Percentiles rank a stretch among this genome's conserved stretches.
Conservation (phyloP, 2,113 vertebrate genomes). For the Cygnus atratus region DNA sequence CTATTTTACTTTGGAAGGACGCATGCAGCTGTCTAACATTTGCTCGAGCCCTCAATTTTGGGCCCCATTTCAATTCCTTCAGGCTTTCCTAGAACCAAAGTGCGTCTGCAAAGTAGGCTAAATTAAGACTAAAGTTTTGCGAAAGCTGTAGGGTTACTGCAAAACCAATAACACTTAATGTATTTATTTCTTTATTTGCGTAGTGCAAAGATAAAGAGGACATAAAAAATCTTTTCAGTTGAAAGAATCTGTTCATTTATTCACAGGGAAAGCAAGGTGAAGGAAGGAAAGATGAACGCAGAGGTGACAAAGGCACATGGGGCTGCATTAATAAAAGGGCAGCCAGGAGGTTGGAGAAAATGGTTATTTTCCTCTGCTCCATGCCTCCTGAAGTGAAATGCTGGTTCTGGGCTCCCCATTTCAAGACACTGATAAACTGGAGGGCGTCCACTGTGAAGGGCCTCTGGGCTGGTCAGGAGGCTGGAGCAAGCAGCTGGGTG, state of each 20-base stretch:
- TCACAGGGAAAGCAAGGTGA: not conserved
- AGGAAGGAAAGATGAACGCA: not conserved
- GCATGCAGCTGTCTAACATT: constrained; percentile 70
- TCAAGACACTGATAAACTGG: not conserved
- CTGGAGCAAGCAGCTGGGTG: not conserved
- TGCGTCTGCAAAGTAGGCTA: not conserved
- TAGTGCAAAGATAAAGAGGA: not conserved
- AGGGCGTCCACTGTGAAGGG: not conserved
- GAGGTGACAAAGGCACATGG: not conserved
- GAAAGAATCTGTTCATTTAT: not conserved
- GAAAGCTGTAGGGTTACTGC: not conserved
- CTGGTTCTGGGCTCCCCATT: not conserved
- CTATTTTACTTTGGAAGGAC: constrained; percentile 70
- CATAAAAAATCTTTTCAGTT: not conserved
- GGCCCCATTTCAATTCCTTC: constrained; percentile 6
- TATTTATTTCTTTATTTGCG: not conserved
- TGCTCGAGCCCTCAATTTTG: constrained; percentile 27
- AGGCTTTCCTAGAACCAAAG: not conserved
- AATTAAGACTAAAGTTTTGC: not conserved
- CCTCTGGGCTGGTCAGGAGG: not conserved
- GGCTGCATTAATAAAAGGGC: not conserved
- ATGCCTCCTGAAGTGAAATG: not conserved
- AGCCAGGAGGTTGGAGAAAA: not conserved
- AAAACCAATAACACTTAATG: not conserved
- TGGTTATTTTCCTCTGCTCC: not conserved